These are phyloP conservation scores for Spicauda simplicius DNA, from an alignment of 2,888 invertebrate genomes.

Conservation along the genomic window DNA sequence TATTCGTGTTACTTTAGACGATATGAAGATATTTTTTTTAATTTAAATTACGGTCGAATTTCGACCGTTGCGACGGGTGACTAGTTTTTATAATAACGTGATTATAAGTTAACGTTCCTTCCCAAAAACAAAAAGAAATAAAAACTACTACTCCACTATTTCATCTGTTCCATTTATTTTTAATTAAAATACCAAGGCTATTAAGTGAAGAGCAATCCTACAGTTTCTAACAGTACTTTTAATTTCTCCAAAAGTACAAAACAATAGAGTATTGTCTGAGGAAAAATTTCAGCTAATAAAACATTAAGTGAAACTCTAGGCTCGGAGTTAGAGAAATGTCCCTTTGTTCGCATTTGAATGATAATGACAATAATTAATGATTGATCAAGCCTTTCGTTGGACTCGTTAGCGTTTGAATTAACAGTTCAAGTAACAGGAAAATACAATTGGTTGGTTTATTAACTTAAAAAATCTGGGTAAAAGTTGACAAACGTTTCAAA, in stretches of 20 bases:
- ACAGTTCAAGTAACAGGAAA: not conserved
- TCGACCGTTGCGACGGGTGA: too few species aligned
- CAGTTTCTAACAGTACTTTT: not conserved
- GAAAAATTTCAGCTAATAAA: constrained; percentile 9
- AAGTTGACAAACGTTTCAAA: too few species aligned
- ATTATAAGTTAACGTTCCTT: too few species aligned
- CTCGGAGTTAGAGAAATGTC: not conserved
- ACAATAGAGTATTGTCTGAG: not conserved
- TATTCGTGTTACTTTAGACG: too few species aligned
- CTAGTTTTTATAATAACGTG: too few species aligned
- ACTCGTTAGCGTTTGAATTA: constrained; percentile 37
- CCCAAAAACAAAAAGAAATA: too few species aligned
- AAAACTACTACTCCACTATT: too few species aligned
- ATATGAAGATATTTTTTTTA: too few species aligned
- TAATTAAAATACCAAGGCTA: not conserved
- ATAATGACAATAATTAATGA: constrained; percentile 38
- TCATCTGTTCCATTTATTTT: too few species aligned
- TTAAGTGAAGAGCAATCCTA: not conserved
- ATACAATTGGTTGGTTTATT: not conserved
- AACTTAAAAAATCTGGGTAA: not conserved
- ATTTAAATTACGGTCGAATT: too few species aligned
- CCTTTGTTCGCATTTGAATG: constrained; percentile 34
- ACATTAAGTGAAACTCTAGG: not conserved
- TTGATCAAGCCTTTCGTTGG: constrained; percentile 35
- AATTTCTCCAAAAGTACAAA: not conserved